These are phyloP conservation scores for Cacoxenus indagator DNA, from an alignment of 2,888 invertebrate genomes.

Conservation along the genomic window DNA sequence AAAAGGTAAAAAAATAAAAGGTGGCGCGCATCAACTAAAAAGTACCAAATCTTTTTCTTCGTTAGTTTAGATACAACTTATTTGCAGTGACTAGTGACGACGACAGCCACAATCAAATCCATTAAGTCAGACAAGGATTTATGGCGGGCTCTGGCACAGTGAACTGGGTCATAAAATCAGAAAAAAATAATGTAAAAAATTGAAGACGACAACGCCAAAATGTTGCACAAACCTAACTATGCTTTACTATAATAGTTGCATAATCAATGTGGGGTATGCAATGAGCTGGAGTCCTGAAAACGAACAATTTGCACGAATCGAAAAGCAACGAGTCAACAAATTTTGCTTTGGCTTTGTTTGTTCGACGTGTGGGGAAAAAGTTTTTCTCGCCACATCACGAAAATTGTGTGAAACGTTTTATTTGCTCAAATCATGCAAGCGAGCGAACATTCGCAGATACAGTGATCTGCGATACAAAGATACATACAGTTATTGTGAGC, in stretches of 20 bases:
- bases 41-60: too few species aligned
- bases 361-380: slow-evolving; percentile 1
- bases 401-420: slow-evolving; percentile 8
- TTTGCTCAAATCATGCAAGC: slow-evolving; percentile 1
- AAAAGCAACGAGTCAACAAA: slow-evolving; percentile 1
- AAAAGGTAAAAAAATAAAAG: slow-evolving; percentile 44
- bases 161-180: slow-evolving; percentile 9
- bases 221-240: not conserved
- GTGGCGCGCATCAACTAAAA: too few species aligned
- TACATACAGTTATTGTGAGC: too few species aligned
- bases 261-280: slow-evolving; percentile 15
- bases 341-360: slow-evolving; percentile 8
- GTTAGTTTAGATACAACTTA: too few species aligned
- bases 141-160: not conserved
- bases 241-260: too few species aligned
- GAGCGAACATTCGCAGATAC: not conserved
- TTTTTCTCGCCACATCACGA: slow-evolving; percentile 10
- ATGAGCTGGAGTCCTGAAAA: not conserved
- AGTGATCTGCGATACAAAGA: too few species aligned
- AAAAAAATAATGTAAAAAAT: too few species aligned
- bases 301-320: slow-evolving; percentile 20
- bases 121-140: slow-evolving; percentile 14
- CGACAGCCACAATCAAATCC: not conserved
- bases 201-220: not conserved
- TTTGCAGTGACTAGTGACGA: too few species aligned